These are phyloP conservation scores for Poeciliopsis presidionis DNA, from an alignment of 2,797 vertebrate species.

Conservation along the genomic window DNA sequence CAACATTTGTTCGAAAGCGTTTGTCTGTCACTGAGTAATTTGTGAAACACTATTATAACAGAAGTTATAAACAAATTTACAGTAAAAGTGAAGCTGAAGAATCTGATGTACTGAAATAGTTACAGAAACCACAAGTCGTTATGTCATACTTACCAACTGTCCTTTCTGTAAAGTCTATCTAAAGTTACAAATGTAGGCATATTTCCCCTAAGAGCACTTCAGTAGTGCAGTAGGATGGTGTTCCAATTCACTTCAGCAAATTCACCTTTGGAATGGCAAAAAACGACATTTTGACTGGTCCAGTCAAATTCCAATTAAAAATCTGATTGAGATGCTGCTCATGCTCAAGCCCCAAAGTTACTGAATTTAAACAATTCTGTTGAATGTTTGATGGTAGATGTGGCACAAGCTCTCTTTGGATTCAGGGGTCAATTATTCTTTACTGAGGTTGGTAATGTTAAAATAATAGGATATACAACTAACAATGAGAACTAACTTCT, in stretches of 20 bases:
- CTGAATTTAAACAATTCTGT: background rate
- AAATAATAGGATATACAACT: background rate
- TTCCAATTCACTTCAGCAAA: background rate
- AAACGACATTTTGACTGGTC: background rate
- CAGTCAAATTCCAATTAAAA: no score
- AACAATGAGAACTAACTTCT: no score
- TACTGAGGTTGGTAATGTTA: background rate
- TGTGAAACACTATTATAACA: constrained; percentile 22
- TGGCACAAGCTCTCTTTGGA: background rate
- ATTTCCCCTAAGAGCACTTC: background rate
- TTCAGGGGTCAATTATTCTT: background rate
- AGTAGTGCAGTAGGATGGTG: background rate
- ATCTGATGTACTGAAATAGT: background rate
- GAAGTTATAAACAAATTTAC: constrained; percentile 17
- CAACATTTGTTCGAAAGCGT: constrained; percentile 16
- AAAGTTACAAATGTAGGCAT: background rate
- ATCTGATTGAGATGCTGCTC: background rate
- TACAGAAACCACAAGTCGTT: background rate
- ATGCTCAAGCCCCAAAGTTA: background rate
- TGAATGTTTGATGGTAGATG: background rate
- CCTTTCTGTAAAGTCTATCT: background rate
- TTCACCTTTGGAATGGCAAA: background rate
- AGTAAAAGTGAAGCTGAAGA: constrained; percentile 2
- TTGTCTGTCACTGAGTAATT: constrained; percentile 47
- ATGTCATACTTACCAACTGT: background rate